Percentiles rank a stretch among this genome's conserved stretches.
Evolutionary conservation across 2,888 invertebrate species (phyloP).

Genomic region (Bursaphelenchus okinawaensis): DNA sequence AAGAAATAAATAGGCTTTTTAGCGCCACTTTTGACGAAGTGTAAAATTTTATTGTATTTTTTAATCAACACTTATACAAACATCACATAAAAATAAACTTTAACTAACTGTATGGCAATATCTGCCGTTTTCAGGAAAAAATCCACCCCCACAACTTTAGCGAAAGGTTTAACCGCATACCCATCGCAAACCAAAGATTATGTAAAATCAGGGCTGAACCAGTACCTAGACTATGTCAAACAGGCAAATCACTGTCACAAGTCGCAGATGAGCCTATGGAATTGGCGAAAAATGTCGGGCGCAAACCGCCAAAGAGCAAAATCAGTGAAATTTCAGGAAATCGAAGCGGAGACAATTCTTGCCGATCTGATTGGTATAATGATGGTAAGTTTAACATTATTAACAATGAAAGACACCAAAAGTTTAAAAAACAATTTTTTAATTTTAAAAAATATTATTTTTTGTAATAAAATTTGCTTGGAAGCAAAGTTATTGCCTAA

Average conservation of each 20-base stretch:
- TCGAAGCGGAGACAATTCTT: neutral
- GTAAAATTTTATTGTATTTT: no score
- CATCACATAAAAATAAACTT: no score
- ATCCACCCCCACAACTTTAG: neutral
- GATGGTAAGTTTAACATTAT: no score
- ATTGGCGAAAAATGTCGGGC: neutral
- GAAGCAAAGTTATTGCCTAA: neutral
- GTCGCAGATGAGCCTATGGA: constrained; percentile 6
- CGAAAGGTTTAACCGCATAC: constrained; percentile 13
- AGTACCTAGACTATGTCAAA: constrained; percentile 6
- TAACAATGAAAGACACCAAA: no score
- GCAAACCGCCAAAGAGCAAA: neutral
- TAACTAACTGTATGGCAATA: no score
- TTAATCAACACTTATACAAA: no score
- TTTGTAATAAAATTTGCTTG: neutral
- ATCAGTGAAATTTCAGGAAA: neutral
- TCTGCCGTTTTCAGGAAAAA: constrained; percentile 14
- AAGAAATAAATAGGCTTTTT: no score
- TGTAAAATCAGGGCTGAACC: constrained; percentile 3
- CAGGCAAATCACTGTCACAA: constrained; percentile 4
- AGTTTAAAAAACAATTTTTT: no score
- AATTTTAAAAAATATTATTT: neutral
- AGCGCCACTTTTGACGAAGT: no score
- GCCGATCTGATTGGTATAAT: neutral
- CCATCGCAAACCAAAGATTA: constrained; percentile 9